A percentile compares a stretch with the other conserved stretches of the same genome.
These are phyloP conservation scores for Aricia artaxerxes DNA, from an alignment of 2,888 invertebrate genomes.

Conservation along the genomic window DNA sequence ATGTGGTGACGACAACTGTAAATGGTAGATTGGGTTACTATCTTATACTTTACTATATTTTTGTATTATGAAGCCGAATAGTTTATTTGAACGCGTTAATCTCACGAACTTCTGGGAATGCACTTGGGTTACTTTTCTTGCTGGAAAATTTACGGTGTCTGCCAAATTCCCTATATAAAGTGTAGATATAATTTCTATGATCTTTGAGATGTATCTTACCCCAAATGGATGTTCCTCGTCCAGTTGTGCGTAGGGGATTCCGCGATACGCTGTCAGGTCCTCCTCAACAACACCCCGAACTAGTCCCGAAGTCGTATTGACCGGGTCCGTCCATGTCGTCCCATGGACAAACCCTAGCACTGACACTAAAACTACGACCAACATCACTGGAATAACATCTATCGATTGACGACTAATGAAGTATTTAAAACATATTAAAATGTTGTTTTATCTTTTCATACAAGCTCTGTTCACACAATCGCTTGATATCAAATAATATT, in stretches of 20 bases:
- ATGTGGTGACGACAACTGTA: conserved; percentile 52
- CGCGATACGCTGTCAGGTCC: conserved; percentile 58
- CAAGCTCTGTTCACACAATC: neutral
- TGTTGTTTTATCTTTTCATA: neutral
- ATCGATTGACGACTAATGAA: neutral
- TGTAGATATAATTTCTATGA: too few relatives aligned
- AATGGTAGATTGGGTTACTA: conserved; percentile 27
- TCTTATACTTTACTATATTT: too few relatives aligned
- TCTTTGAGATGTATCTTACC: too few relatives aligned
- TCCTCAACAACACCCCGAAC: conserved; percentile 53
- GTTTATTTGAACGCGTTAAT: too few relatives aligned
- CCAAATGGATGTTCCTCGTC: conserved; percentile 56
- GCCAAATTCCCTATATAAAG: too few relatives aligned
- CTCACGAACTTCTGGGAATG: too few relatives aligned
- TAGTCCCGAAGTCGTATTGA: conserved; percentile 51
- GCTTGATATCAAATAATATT: neutral
- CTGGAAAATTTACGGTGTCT: too few relatives aligned
- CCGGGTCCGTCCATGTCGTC: conserved; percentile 41
- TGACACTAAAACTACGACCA: neutral
- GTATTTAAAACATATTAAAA: neutral
- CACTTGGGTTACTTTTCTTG: too few relatives aligned
- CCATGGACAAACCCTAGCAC: neutral
- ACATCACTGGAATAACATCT: neutral
- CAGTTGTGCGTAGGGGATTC: conserved; percentile 59
- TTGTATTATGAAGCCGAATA: too few relatives aligned